Evolutionary conservation across 1,140 invertebrate genomes (phyloP), one percentile per base, ranked within the genome.

Genomic region (Acyrthosiphon pisum): DNA sequence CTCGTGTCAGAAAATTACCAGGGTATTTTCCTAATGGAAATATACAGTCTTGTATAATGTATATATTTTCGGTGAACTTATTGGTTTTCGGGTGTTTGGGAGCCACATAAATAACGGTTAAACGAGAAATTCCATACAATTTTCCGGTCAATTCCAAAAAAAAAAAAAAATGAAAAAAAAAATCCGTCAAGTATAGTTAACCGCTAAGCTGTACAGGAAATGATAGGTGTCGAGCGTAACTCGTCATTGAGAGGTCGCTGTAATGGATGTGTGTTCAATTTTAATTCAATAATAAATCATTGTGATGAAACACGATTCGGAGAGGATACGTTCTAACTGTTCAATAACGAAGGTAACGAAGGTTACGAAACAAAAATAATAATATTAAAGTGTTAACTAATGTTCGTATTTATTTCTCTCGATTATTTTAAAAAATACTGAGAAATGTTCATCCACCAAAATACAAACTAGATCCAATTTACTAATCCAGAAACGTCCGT

Each of bases 31-130:
- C 48, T 53, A 89, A 89, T 89, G 48, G 35, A 89, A 89, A 89
- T 56, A 89, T 89, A 89, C 50, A 89, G 50, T 89, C 53, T 56
- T 53, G 88, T 56, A 23, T 88, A 50, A 88, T 88, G 48, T 48
- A 88, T 37, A 41, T 56, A 37, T 89, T 89, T 89, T 56, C 88
- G 50, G 44, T 14, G 44, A 56, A 56, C 35, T 56, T 89, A 89
- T 89, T 89, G 50, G 88, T 56, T 89, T 53, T 56, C 35, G 50
- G 50, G 48, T 89, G 35, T 89, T 53, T 56, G 20, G 50, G 87
- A 35, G 22, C 23, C n/a, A 53, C 18, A 89, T 89, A 89, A 89
- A 89, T 89, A 89, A 89, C 35, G 22, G 48, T 89, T 89, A 89
- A 35, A 89, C n/a, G 18, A 48, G 46, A 87, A 53, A 89, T 50